These are phyloP conservation scores for Drosophila lacteicornis DNA, from an alignment of 1,140 invertebrate species.

Conservation along the genomic window DNA sequence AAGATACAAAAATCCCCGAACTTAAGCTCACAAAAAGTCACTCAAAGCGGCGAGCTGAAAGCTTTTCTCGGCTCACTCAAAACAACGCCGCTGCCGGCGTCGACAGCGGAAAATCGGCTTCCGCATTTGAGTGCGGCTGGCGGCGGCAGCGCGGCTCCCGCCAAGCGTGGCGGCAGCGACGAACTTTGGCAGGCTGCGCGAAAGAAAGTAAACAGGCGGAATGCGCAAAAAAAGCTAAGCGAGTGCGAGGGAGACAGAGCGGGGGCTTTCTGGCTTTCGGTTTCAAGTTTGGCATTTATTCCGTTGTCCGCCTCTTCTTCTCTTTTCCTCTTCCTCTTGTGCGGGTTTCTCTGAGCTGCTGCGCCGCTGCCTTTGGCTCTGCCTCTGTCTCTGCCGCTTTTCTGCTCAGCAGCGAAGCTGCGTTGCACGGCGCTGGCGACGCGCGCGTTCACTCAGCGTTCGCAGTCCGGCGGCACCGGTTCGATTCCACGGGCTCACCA, in stretches of 20 bases:
- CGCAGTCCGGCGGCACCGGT: constrained; percentile 82
- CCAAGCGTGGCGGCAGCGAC: constrained; percentile 40
- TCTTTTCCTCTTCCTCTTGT: constrained; percentile 50
- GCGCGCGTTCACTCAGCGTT: constrained; percentile 82
- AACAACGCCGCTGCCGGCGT: constrained; percentile 39
- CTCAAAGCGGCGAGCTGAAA: constrained; percentile 44
- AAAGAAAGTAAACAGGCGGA: constrained; percentile 76
- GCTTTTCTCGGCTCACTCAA: constrained; percentile 63
- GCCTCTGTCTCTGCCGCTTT: constrained; percentile 7
- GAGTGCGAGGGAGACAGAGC: constrained; percentile 21
- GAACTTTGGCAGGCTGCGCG: constrained; percentile 62
- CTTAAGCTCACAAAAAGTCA: constrained; percentile 24
- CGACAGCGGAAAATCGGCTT: constrained; percentile 54
- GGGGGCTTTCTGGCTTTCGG: constrained; percentile 62
- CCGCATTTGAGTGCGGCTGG: constrained; percentile 46
- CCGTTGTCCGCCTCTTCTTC: constrained; percentile 37
- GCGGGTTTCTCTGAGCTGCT: constrained; percentile 19
- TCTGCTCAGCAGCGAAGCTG: constrained; percentile 53
- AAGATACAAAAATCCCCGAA: constrained; percentile 2
- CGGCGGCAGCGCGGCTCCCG: constrained; percentile 16
- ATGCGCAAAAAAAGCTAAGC: constrained; percentile 64
- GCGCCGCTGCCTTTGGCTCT: constrained; percentile 17
- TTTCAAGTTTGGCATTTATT: constrained; percentile 73
- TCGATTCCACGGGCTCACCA: constrained; percentile 69
- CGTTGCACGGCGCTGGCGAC: constrained; percentile 67